phyloP scores from a whole-genome alignment of 2,113 vertebrate genomes.

The Bujurquina vittata region DNA sequence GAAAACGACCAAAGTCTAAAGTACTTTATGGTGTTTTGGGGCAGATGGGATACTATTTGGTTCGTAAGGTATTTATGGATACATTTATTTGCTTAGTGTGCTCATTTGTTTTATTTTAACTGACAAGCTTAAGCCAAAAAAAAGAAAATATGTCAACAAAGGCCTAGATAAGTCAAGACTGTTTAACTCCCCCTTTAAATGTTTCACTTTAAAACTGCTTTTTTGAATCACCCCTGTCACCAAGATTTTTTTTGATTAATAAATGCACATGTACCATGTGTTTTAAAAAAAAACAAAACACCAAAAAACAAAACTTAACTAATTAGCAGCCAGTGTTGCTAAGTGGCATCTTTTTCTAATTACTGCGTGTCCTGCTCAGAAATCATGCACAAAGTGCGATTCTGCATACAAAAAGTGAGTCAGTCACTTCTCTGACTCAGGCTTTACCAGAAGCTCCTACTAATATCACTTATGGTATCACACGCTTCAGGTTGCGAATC shows the following conservation, averaged over 20 bases:
- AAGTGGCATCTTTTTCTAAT: background rate
- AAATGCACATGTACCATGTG: too few relatives aligned
- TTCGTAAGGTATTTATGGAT: constrained; percentile 27
- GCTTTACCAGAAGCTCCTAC: constrained; percentile 41
- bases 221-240: background rate
- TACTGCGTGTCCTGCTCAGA: background rate
- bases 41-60: constrained; percentile 11
- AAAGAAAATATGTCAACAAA: background rate
- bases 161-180: background rate
- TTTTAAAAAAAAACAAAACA: background rate
- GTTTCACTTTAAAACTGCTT: background rate
- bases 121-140: constrained; percentile 12
- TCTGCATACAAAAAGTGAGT: constrained; percentile 10
- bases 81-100: background rate
- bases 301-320: background rate
- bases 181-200: background rate
- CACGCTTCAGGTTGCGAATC: background rate
- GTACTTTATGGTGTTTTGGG: constrained; percentile 16
- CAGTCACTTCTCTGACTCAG: constrained; percentile 36
- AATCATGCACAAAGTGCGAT: background rate
- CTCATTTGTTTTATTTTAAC: constrained; percentile 21
- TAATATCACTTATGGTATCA: constrained; percentile 30
- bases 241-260: background rate
- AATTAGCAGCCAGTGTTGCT: background rate
- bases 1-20: background rate